These are phyloP conservation scores for Brienomyrus longianalis DNA, from an alignment of 2,113 vertebrate species.

Conservation along the genomic window DNA sequence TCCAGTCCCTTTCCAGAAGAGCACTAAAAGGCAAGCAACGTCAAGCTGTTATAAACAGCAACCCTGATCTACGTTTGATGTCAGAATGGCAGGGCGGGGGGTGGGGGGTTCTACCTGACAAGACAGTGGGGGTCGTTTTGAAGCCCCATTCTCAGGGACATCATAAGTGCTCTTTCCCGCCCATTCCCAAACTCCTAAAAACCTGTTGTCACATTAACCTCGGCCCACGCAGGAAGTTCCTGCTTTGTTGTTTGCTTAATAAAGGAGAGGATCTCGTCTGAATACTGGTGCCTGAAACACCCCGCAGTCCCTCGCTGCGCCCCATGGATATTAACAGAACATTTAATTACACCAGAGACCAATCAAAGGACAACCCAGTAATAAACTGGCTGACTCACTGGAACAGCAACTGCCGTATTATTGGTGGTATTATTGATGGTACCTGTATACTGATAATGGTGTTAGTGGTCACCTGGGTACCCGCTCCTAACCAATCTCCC, in stretches of 20 bases:
- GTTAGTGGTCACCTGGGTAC: neutral
- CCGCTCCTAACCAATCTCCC: neutral
- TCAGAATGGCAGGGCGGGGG: neutral
- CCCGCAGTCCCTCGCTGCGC: constrained; percentile 38
- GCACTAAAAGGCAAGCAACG: neutral
- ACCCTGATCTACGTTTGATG: neutral
- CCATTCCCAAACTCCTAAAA: constrained; percentile 6
- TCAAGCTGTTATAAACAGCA: neutral
- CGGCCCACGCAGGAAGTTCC: constrained; percentile 16
- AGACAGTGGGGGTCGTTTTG: neutral
- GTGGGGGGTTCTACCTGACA: neutral
- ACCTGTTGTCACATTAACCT: constrained; percentile 18
- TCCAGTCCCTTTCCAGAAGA: neutral
- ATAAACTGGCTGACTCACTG: constrained; percentile 34
- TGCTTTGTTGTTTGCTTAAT: constrained; percentile 16
- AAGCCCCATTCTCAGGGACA: neutral
- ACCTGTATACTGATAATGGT: neutral
- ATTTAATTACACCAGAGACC: constrained; percentile 41
- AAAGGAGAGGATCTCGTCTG: constrained; percentile 40
- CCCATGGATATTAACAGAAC: constrained; percentile 42
- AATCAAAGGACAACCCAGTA: constrained; percentile 41
- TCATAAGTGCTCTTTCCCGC: neutral
- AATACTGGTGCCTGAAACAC: constrained; percentile 38
- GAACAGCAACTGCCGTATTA: constrained; percentile 32
- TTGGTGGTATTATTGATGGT: neutral